phyloP scores from a whole-genome alignment of 2,113 vertebrate genomes.

The Brachyhypopomus gauderio region DNA sequence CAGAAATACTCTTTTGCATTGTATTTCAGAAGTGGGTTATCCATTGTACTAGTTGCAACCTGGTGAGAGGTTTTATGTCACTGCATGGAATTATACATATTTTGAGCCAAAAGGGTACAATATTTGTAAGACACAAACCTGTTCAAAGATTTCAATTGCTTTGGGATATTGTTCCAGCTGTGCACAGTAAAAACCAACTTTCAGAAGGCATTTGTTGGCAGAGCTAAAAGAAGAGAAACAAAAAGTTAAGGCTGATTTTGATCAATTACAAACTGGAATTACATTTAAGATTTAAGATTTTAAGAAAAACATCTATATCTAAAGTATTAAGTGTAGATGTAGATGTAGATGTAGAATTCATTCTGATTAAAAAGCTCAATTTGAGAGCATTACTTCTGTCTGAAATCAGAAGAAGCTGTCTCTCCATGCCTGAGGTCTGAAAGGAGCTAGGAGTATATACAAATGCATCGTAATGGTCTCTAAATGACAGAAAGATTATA shows the following conservation, averaged over 20 bases:
- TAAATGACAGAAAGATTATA: background rate
- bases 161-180: constrained; percentile 98
- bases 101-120: background rate
- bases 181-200: constrained; percentile 92
- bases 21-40: constrained; percentile 95
- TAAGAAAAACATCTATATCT: background rate
- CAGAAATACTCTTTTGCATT: constrained; percentile 99
- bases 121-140: constrained; percentile 75
- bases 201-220: constrained; percentile 98
- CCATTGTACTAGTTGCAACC: constrained; percentile 96
- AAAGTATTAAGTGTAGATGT: background rate
- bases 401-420: constrained; percentile 7
- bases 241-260: background rate
- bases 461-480: background rate
- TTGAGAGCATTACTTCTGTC: background rate
- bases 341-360: background rate
- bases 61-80: constrained; percentile 55
- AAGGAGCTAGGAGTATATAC: background rate
- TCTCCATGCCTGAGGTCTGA: background rate
- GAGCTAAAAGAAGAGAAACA: constrained; percentile 71
- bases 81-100: background rate
- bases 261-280: background rate
- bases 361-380: background rate
- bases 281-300: too few relatives aligned
- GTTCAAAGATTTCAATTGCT: constrained; percentile 95